Base-by-base conservation (phyloP, 2,113 vertebrate genomes). In the Uria lomvia region DNA sequence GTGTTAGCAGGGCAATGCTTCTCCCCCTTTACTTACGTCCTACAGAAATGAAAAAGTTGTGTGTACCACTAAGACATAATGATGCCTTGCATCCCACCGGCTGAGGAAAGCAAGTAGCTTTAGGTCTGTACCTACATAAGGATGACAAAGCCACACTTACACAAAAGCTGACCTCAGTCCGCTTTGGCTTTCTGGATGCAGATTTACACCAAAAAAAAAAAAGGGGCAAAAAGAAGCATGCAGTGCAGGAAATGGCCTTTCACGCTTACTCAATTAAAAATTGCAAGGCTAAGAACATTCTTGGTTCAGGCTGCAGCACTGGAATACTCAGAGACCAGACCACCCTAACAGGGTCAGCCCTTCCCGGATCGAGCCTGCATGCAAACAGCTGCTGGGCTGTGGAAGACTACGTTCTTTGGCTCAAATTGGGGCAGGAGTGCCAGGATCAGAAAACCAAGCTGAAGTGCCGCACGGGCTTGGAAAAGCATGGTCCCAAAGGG, bases 281-380 rank as follows among this genome's bases (percentile, higher is more conserved):
- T 11, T 59, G 38, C 34, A 58, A 90, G 71, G 73, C 42, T 76
- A 59, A 94, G 85, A 92, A 76, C 45, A 74, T n/a, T 36, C 67
- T 88, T 12, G 4, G 67, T 43, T 56, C 36, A 81, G 79, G 59
- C 50, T 83, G 53, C 30, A 60, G 43, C 47, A 73, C 15, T 12
- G 32, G 76, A 84, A 72, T n/a, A 38, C 58, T 70, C 11, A 2
- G 17, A 70, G 80, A 63, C 58, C 42, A 53, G 90, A 87, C 60
- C 30, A 78, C 62, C 66, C 78, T 15, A 65, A 63, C 15, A 45
- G 52, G 67, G 71, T 66, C 63, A 58, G 74, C 19, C 50, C 86
- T 74, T 53, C 65, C n/a, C 62, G 47, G 47, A 50, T 2, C 0
- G 0, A 72, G 83, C 26, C 73, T n/a, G 23, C 36, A 18, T 1